Conservation (phyloP, 2,888 invertebrate species). For the Steinernema carpocapsae region DNA sequence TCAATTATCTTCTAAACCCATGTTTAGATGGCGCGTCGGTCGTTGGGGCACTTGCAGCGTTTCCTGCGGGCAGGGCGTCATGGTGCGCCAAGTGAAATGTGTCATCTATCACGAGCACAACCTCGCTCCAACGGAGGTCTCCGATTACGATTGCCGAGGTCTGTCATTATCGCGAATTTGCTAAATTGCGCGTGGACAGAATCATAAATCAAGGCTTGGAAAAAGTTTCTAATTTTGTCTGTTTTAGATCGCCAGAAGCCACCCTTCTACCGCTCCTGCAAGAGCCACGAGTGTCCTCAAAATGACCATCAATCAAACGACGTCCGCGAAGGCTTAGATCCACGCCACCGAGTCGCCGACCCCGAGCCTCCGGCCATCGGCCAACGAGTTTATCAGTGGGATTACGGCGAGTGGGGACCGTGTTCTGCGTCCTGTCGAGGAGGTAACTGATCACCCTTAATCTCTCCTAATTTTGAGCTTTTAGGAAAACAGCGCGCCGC, state of each 20-base stretch:
- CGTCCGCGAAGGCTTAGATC: conserved; percentile 22
- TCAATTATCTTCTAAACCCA: not conserved
- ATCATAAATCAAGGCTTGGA: not conserved
- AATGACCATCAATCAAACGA: conserved; percentile 36
- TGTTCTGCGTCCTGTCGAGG: conserved; percentile 94
- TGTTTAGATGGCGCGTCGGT: conserved; percentile 79
- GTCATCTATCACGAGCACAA: conserved; percentile 38
- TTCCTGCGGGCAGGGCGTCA: conserved; percentile 75
- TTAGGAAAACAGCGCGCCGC: conserved; percentile 62
- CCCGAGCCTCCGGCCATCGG: conserved; percentile 30
- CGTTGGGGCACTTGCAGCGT: conserved; percentile 90
- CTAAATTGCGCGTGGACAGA: not conserved
- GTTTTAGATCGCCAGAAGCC: conserved; percentile 59
- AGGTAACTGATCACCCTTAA: conserved; percentile 59
- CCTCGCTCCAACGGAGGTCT: conserved; percentile 34
- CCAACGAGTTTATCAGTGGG: conserved; percentile 52
- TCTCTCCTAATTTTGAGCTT: conserved; percentile 37
- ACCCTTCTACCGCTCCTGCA: conserved; percentile 64
- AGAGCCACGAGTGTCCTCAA: conserved; percentile 58
- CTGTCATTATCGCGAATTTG: conserved; percentile 28
- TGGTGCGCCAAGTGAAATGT: conserved; percentile 27
- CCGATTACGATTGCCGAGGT: conserved; percentile 45
- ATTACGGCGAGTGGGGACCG: conserved; percentile 72
- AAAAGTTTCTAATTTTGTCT: not conserved
- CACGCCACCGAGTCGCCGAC: not conserved